Evolutionary conservation across 2,888 invertebrate species (phyloP).

Genomic region (Caprella mutica): DNA sequence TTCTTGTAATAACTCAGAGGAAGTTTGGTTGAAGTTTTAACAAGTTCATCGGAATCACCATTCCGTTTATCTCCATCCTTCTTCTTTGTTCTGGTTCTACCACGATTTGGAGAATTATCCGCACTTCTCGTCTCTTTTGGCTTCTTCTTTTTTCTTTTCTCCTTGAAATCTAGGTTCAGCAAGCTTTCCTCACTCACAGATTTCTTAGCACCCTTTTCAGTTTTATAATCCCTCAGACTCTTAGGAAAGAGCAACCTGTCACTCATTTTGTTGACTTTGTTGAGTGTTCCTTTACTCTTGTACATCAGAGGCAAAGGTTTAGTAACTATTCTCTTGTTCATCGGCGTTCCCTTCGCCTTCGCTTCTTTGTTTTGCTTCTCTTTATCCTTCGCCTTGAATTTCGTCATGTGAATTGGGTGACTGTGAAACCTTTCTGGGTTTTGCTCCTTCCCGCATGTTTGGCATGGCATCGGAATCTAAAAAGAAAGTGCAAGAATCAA

Average conservation of each 20-base stretch:
- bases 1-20: neutral
- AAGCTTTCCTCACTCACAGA: neutral
- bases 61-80: neutral
- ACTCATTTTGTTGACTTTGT: constrained; percentile 16
- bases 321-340: constrained; percentile 24
- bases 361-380: constrained; percentile 37
- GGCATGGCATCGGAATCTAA: constrained; percentile 30
- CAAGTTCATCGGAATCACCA: neutral
- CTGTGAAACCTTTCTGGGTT: constrained; percentile 56
- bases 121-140: constrained; percentile 3
- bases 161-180: neutral
- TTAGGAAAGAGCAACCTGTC: no score
- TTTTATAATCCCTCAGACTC: neutral
- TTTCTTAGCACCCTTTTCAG: neutral
- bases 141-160: neutral
- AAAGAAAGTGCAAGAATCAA: neutral
- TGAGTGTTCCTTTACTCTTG: constrained; percentile 18
- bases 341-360: no score
- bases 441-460: constrained; percentile 52
- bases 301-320: constrained; percentile 29
- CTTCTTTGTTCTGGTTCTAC: neutral
- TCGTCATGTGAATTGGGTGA: constrained; percentile 41
- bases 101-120: constrained; percentile 1
- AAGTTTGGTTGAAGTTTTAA: neutral
- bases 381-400: constrained; percentile 20